Evolutionary conservation across 2,888 invertebrate genomes (phyloP).

Genomic region (Ornithoptera priamus): DNA sequence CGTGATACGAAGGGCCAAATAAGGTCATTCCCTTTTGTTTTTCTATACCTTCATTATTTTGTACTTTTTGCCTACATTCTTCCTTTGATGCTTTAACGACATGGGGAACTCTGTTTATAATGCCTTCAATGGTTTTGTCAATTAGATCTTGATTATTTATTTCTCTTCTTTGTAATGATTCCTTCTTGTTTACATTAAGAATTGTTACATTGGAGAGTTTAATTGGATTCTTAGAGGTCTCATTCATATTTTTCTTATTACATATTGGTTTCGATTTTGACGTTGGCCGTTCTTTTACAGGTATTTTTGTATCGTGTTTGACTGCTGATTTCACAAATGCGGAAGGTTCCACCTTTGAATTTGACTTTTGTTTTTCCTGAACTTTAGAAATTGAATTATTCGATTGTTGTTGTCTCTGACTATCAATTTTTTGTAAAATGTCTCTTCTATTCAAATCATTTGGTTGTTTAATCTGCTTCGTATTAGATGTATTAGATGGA

Average conservation of each 20-base stretch:
- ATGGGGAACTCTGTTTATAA: constrained; percentile 56
- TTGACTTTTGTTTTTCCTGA: constrained; percentile 51
- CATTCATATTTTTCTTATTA: constrained; percentile 39
- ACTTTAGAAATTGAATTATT: constrained; percentile 53
- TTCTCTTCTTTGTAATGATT: constrained; percentile 48
- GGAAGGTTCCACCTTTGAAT: constrained; percentile 51
- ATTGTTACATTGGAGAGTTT: constrained; percentile 17
- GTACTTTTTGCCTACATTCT: constrained; percentile 39
- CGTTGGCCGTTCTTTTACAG: constrained; percentile 20
- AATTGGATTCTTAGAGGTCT: constrained; percentile 32
- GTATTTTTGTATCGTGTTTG: constrained; percentile 26
- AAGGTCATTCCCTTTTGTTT: constrained; percentile 34
- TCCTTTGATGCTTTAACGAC: constrained; percentile 45
- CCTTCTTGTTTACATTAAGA: constrained; percentile 39
- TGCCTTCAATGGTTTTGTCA: constrained; percentile 71
- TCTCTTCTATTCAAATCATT: constrained; percentile 73
- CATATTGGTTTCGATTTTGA: constrained; percentile 40
- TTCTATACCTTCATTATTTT: constrained; percentile 38
- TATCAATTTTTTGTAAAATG: constrained; percentile 69
- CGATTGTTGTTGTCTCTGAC: constrained; percentile 55
- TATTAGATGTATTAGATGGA: constrained; percentile 51
- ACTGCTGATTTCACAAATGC: constrained; percentile 48
- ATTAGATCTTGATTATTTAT: constrained; percentile 67
- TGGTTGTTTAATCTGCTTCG: constrained; percentile 69
- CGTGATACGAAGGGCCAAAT: constrained; percentile 30